Conservation (phyloP, 2,888 invertebrate species). For the Tetragnatha montana region DNA sequence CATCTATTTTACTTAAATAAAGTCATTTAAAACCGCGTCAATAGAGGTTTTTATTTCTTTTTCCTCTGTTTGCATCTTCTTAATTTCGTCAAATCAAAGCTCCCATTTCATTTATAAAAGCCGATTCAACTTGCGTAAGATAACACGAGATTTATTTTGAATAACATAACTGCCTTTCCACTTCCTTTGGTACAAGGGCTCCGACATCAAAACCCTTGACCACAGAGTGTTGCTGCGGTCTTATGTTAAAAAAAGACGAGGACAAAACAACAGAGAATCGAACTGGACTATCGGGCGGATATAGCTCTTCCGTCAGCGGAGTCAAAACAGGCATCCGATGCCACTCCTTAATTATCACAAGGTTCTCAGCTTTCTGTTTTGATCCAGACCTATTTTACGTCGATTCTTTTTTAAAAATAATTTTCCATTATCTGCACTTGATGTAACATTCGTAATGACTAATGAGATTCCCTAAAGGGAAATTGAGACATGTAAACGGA, state of each 20-base stretch:
- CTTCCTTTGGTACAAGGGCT: neutral
- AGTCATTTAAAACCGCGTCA: no score
- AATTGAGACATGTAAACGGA: no score
- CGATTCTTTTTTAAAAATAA: no score
- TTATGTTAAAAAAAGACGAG: neutral
- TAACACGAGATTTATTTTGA: neutral
- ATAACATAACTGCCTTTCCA: neutral
- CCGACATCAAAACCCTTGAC: neutral
- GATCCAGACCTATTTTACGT: neutral
- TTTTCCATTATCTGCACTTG: no score
- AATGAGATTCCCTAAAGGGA: no score
- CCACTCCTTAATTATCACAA: conserved; percentile 8
- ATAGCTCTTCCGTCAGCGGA: conserved; percentile 54
- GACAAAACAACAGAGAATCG: conserved; percentile 3
- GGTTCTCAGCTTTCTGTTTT: conserved; percentile 11
- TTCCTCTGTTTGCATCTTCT: no score
- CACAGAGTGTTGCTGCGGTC: neutral
- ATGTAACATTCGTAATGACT: no score
- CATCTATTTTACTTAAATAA: no score
- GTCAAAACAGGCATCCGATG: conserved; percentile 42
- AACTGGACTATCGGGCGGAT: conserved; percentile 43
- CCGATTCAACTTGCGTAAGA: neutral
- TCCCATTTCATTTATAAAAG: no score
- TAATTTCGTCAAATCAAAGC: no score
- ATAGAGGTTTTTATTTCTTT: no score